Evolutionary conservation across 2,113 vertebrate genomes (phyloP).

Genomic region (Syngnathus typhle): DNA sequence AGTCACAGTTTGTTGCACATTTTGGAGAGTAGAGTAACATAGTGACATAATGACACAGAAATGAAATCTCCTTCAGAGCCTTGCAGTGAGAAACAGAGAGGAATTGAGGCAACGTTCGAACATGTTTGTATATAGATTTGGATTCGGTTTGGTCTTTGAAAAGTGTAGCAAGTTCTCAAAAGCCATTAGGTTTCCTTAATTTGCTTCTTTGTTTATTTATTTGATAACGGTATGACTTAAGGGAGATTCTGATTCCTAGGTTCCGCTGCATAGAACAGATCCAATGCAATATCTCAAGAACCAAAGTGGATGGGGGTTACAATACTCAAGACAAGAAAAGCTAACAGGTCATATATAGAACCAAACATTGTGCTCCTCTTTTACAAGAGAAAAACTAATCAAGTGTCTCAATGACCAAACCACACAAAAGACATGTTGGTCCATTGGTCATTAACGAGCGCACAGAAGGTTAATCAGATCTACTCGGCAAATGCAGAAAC

Average conservation of each 20-base stretch:
- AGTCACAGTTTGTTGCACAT: not conserved
- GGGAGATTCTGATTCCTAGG: not conserved
- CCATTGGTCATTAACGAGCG: constrained; percentile 50
- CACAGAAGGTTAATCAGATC: constrained; percentile 66
- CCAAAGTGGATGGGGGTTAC: constrained; percentile 20
- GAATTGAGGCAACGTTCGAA: not conserved
- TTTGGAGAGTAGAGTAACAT: not conserved
- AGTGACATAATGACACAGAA: not conserved
- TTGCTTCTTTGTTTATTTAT: not conserved
- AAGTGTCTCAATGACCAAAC: constrained; percentile 34
- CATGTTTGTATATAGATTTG: not conserved
- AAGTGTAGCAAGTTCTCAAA: not conserved
- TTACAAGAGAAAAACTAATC: constrained; percentile 43
- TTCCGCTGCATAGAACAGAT: constrained; percentile 4
- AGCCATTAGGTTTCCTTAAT: not conserved
- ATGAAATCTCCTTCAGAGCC: not conserved
- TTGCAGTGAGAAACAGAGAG: not conserved
- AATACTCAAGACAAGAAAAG: constrained; percentile 30
- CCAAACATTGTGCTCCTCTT: constrained; percentile 37
- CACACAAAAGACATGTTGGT: constrained; percentile 35
- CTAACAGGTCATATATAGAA: constrained; percentile 19
- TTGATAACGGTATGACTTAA: not conserved
- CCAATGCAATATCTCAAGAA: constrained; percentile 14
- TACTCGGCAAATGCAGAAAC: constrained; percentile 50
- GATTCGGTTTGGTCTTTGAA: not conserved